Evolutionary conservation across 2,888 invertebrate genomes (phyloP).

Genomic region (Helleia helle): DNA sequence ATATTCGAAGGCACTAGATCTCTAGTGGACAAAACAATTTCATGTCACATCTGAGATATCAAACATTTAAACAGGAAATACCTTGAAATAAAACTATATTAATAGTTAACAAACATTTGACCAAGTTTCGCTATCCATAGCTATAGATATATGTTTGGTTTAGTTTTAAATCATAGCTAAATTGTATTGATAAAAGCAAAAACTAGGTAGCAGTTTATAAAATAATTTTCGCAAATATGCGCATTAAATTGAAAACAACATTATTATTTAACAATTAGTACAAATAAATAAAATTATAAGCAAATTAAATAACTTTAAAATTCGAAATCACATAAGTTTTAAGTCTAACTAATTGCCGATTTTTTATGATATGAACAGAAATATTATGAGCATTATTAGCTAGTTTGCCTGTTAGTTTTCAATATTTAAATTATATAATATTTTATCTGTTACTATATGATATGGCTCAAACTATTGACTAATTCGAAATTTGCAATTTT

Average conservation of each 20-base stretch:
- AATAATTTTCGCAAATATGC: too few relatives aligned
- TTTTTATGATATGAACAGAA: too few relatives aligned
- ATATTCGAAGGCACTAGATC: slow-evolving; percentile 61
- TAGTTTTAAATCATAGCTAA: too few relatives aligned
- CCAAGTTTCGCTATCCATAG: background rate
- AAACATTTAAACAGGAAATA: background rate
- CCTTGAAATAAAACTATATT: background rate
- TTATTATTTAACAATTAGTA: too few relatives aligned
- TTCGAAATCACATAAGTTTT: background rate
- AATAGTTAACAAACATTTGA: background rate
- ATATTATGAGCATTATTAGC: too few relatives aligned
- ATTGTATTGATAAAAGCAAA: too few relatives aligned
- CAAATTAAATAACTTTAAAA: slow-evolving; percentile 4
- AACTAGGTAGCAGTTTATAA: too few relatives aligned
- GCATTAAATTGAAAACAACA: too few relatives aligned
- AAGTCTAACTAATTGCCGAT: too few relatives aligned
- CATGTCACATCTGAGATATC: slow-evolving; percentile 14
- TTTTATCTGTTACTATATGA: too few relatives aligned
- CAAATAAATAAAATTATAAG: background rate
- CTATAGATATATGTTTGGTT: background rate
- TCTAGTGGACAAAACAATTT: slow-evolving; percentile 41
- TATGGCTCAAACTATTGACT: slow-evolving; percentile 60
- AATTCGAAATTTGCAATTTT: slow-evolving; percentile 26
- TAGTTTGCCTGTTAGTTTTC: too few relatives aligned
- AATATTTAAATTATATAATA: too few relatives aligned